Conservation (phyloP, 2,888 invertebrate species). For the Agonum fuliginosum region DNA sequence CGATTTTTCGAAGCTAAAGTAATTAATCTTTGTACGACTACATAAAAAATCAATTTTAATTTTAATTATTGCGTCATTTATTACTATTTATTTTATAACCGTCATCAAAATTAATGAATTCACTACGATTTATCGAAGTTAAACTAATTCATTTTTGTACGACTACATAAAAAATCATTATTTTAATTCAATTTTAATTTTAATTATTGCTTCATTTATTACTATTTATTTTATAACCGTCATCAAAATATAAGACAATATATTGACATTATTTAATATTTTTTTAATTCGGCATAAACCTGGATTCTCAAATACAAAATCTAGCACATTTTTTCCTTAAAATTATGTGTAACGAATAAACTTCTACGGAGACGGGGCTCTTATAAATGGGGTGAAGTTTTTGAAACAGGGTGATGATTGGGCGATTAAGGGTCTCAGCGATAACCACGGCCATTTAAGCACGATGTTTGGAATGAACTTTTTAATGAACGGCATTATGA, state of each 20-base stretch:
- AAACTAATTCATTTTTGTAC: too few species aligned
- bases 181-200: not conserved
- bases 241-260: too few species aligned
- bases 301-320: too few species aligned
- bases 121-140: too few species aligned
- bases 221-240: not conserved
- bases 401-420: not conserved
- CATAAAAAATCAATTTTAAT: not conserved
- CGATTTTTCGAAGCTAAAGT: too few species aligned
- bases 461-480: constrained; percentile 58
- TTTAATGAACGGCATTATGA: constrained; percentile 54
- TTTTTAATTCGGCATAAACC: too few species aligned
- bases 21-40: too few species aligned
- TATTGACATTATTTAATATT: too few species aligned
- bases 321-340: too few species aligned
- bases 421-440: constrained; percentile 13
- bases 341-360: not conserved
- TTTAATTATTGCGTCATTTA: not conserved
- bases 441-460: constrained; percentile 32
- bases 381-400: not conserved
- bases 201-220: not conserved
- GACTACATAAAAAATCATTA: too few species aligned
- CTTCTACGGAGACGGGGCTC: not conserved
- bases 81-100: not conserved
- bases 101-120: too few species aligned